phyloP scores from a whole-genome alignment of 2,113 vertebrate genomes.

The Ictalurus furcatus region DNA sequence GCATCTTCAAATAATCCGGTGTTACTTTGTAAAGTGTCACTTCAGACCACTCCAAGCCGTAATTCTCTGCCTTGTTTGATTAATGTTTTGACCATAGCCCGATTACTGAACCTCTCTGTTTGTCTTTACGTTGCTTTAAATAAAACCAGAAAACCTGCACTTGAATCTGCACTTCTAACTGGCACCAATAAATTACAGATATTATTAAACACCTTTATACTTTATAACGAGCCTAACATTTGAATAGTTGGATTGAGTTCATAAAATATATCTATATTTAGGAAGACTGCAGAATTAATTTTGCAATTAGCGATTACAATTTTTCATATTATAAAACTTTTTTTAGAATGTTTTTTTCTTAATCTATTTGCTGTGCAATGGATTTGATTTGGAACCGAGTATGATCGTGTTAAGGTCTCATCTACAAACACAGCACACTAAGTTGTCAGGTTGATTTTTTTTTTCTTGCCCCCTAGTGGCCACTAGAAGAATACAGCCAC shows the following conservation, averaged over 20 bases:
- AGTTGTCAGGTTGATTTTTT: background rate
- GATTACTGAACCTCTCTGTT: background rate
- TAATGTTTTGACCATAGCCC: background rate
- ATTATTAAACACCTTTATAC: background rate
- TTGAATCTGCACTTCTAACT: background rate
- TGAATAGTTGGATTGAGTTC: background rate
- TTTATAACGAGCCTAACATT: background rate
- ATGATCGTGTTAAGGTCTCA: background rate
- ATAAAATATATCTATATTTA: background rate
- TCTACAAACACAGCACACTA: background rate
- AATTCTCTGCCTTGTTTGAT: background rate
- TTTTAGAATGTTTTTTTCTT: too few species aligned
- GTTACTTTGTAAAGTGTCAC: background rate
- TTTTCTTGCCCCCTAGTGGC: constrained; percentile 69
- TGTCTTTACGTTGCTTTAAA: background rate
- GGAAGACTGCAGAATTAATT: background rate
- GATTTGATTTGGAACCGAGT: background rate
- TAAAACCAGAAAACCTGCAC: background rate
- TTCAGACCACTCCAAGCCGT: background rate
- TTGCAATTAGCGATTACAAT: background rate
- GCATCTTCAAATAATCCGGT: background rate
- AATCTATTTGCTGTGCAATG: background rate
- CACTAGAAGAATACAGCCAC: constrained; percentile 5
- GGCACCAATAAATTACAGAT: background rate
- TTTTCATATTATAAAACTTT: background rate